Percentiles rank a stretch among this genome's conserved stretches.
These are phyloP conservation scores for Epirrhoe tristata DNA, from an alignment of 2,888 invertebrate genomes.

Conservation along the genomic window DNA sequence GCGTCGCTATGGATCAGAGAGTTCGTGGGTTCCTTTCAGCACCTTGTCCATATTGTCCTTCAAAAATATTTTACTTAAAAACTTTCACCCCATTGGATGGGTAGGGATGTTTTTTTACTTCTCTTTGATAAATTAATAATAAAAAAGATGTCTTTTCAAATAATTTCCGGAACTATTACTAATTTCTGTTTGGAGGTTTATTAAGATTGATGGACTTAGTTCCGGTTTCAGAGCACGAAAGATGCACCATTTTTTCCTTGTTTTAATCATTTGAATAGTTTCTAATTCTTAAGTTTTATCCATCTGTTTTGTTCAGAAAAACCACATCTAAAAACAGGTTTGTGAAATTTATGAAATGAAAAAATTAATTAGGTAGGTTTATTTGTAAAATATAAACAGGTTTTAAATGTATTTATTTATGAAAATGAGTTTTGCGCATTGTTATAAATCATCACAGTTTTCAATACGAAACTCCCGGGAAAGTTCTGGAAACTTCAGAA, in stretches of 20 bases:
- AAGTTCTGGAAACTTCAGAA: constrained; percentile 35
- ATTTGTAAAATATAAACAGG: too few species aligned
- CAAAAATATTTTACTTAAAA: too few species aligned
- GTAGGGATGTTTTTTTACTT: background rate
- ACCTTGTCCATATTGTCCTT: too few species aligned
- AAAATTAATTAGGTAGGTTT: too few species aligned
- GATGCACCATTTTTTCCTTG: background rate
- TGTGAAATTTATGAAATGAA: too few species aligned
- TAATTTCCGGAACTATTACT: constrained; percentile 8
- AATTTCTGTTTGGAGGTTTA: background rate
- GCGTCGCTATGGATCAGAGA: too few species aligned
- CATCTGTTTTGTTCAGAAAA: too few species aligned
- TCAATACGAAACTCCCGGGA: constrained; percentile 29
- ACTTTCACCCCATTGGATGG: background rate
- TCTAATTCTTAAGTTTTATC: background rate
- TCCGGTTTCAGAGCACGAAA: background rate
- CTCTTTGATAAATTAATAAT: background rate
- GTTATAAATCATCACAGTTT: constrained; percentile 13
- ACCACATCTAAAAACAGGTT: too few species aligned
- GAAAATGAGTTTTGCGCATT: too few species aligned
- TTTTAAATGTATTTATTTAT: too few species aligned
- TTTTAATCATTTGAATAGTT: background rate
- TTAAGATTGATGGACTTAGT: constrained; percentile 2
- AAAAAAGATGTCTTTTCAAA: constrained; percentile 4
- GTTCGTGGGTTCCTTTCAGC: too few species aligned